Conservation (phyloP, 2,113 vertebrate species). For the Ceuthmochares aereus region DNA sequence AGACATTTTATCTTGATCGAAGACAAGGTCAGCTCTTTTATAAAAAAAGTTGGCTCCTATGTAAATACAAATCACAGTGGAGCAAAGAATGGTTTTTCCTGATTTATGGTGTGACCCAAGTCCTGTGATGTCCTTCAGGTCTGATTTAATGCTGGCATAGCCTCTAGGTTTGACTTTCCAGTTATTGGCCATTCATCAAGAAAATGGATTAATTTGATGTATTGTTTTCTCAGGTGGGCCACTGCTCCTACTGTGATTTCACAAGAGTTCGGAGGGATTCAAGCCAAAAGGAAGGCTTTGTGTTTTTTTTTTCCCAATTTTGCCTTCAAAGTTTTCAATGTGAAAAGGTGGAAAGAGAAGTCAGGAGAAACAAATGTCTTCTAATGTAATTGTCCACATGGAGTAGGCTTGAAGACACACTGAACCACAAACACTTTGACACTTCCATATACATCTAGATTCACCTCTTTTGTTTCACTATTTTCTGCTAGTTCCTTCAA, state of each 20-base stretch:
- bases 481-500: too few species aligned
- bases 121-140: constrained; percentile 52
- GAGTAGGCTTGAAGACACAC: neutral
- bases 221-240: constrained; percentile 18
- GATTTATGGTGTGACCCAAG: constrained; percentile 52
- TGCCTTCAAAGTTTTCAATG: neutral
- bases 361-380: neutral
- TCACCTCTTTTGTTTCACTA: neutral
- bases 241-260: neutral
- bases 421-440: neutral
- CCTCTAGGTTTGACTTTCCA: constrained; percentile 45
- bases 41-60: neutral
- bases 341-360: neutral
- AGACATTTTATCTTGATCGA: neutral
- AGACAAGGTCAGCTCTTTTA: constrained; percentile 49
- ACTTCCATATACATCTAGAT: rapidly evolving
- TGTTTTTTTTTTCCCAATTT: neutral
- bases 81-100: constrained; percentile 20
- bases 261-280: neutral
- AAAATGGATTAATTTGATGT: constrained; percentile 47
- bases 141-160: constrained; percentile 66
- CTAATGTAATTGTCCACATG: neutral
- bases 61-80: constrained; percentile 55
- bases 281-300: neutral
- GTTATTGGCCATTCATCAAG: constrained; percentile 65